Evolutionary conservation across 2,797 vertebrate species (phyloP), one percentile per base, ranked within the genome.

Genomic region (Sternarchorhynchus goeldii): DNA sequence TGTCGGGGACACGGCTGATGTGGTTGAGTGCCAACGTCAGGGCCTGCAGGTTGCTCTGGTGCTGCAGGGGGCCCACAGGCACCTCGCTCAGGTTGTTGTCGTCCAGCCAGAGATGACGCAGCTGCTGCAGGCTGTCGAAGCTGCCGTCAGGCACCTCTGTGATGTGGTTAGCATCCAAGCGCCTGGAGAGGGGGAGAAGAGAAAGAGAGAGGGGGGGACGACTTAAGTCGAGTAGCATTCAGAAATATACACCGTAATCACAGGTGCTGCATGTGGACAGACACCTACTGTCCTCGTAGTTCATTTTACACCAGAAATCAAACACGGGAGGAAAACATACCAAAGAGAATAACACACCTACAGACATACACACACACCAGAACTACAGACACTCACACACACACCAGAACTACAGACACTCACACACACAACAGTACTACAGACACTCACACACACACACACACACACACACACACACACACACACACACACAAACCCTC

Each of bases 91-190:
- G 87, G 78, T 95, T 96, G 91, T 99, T 99, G 88, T 99, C 97
- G 14, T 99, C 97, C 86, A 99, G 79, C 97, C 97, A 99, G 62
- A 99, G 94, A 90, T 99, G 96, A 45, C 97, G 94, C 21, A 99
- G 89, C 88, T 99, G 97, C 83, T 95, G 90, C 1, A 99, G 95
- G 3, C 95, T 95, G 89, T 98, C 93, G 55, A 99, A 99, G 81
- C 97, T 99, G 87, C 96, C 94, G 45, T 97, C 94, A 0, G 97
- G 96, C 55, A 99, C 97, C 8, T 88, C 86, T 41, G 94, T 95
- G 57, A 99, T 97, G 70, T 99, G 97, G 89, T 99, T 99, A 0
- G 97, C 97, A 90, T 99, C 97, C 67, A 99, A 90, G 20, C 97
- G 96, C 80, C 97, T 99, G 18, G 0, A 81, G 50, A 39, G 31